These are phyloP conservation scores for Artibeus jamaicensis DNA, from an alignment of 2,797 vertebrate species.

Conservation along the genomic window DNA sequence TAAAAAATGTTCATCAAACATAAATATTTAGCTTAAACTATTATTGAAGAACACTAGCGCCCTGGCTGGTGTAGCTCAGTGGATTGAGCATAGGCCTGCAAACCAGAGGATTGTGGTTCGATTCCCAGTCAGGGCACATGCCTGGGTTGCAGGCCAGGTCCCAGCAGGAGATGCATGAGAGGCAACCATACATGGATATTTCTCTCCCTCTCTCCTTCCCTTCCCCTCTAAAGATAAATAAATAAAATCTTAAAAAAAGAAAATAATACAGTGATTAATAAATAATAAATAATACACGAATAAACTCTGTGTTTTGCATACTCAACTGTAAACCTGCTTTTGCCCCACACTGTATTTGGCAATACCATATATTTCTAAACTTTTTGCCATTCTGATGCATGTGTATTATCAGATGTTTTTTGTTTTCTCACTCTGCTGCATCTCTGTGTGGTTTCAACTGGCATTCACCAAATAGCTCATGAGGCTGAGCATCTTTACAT, in stretches of 20 bases:
- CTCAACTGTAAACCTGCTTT: background rate
- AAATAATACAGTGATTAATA: background rate
- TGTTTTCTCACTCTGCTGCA: background rate
- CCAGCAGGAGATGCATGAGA: too few species aligned
- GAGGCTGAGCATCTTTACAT: background rate
- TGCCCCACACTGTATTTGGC: background rate
- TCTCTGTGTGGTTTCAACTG: conserved; percentile 6
- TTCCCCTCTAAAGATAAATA: too few species aligned
- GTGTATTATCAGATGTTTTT: background rate
- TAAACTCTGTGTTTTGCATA: background rate
- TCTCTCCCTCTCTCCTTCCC: too few species aligned
- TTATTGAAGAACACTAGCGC: background rate
- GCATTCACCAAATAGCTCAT: background rate
- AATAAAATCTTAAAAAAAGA: too few species aligned
- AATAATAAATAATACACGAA: background rate
- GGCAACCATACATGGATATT: too few species aligned
- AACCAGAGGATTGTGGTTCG: too few species aligned
- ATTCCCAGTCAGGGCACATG: too few species aligned
- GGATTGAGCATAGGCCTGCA: too few species aligned
- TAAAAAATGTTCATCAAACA: background rate
- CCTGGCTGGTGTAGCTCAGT: too few species aligned
- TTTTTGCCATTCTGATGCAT: background rate
- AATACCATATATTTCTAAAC: background rate
- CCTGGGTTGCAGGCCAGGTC: too few species aligned
- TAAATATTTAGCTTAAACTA: background rate